These are phyloP conservation scores for Paratilapia polleni DNA, from an alignment of 2,113 vertebrate genomes.

Conservation along the genomic window DNA sequence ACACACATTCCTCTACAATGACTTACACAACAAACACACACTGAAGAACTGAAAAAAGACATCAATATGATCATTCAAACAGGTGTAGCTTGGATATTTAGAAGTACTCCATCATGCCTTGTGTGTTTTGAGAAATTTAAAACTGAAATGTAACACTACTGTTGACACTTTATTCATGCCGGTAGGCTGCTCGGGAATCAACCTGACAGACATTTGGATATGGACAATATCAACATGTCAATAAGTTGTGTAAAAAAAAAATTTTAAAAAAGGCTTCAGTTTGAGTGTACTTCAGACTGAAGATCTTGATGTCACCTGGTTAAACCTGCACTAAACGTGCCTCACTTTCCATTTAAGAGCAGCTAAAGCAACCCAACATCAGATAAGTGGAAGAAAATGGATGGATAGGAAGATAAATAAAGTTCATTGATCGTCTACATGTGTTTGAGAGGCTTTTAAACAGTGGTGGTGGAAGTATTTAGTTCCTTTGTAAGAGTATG, in stretches of 20 bases:
- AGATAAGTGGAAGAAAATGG: not conserved
- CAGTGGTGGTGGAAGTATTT: not conserved
- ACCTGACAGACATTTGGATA: not conserved
- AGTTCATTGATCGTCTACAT: not conserved
- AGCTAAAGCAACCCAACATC: rapidly evolving
- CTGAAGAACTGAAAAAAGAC: not conserved
- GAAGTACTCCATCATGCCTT: not conserved
- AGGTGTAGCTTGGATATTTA: not conserved
- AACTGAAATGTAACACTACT: not conserved
- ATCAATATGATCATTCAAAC: not conserved
- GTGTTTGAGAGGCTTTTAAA: not conserved
- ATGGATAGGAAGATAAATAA: not conserved
- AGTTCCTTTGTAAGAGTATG: not conserved
- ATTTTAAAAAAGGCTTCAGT: not conserved
- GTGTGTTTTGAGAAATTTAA: not conserved
- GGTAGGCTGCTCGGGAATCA: not conserved
- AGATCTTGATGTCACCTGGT: not conserved
- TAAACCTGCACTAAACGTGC: not conserved
- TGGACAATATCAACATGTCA: not conserved
- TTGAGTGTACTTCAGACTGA: not conserved
- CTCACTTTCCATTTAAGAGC: not conserved
- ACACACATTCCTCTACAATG: not conserved
- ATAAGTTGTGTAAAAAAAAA: not conserved
- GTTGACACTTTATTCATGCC: not conserved
- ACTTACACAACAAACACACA: not conserved